Evolutionary conservation across 2,888 invertebrate genomes (phyloP), one percentile per base, ranked within the genome.

Genomic region (Nymphalis polychloros): DNA sequence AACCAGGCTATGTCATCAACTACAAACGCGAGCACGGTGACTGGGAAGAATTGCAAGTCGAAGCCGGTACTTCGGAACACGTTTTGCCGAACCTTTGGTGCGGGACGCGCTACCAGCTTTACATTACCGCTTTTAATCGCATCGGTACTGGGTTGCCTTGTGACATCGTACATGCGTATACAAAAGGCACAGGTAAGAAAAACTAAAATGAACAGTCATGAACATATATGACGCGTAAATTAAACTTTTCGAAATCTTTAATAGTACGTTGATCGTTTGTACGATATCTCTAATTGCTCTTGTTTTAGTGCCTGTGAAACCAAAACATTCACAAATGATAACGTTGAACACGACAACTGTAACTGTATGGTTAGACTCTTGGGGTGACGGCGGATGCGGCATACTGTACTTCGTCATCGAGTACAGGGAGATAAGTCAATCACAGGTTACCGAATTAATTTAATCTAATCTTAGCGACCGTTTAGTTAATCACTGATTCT

Each of bases 311-410:
- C 96, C 96, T 0, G 95, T 96, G 4, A 96, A 96, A 80, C 96
- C 96, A 1, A 96, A 96, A 78, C 96, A 96, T 79, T 95, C 96
- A 0, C 96, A 96, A 83, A 95, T 96, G 94, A 94, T 96, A 72
- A 97, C 97, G 0, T 94, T 97, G 78, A 97, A 97, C 84, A 96
- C 97, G 0, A 97, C 97, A 0, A 96, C 97, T 67, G 97, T 97
- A 64, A 97, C 97, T 0, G 95, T 97, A 31, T 97, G 97, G 95
- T 86, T 97, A 74, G 97, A 97, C 85, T 96, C 96, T 0, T 97
- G 97, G 97, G 96, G 96, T 49, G 97, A 97, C 79, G 97, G 97
- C 0, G 97, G 97, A 27, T 97, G 97, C 81, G 97, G 97, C 3
- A 97, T 97, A 73, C 93, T 96, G 10, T 96, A 97, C 88, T 97